These are phyloP conservation scores for Mythimna vitellina DNA, from an alignment of 2,888 invertebrate species.

Conservation along the genomic window DNA sequence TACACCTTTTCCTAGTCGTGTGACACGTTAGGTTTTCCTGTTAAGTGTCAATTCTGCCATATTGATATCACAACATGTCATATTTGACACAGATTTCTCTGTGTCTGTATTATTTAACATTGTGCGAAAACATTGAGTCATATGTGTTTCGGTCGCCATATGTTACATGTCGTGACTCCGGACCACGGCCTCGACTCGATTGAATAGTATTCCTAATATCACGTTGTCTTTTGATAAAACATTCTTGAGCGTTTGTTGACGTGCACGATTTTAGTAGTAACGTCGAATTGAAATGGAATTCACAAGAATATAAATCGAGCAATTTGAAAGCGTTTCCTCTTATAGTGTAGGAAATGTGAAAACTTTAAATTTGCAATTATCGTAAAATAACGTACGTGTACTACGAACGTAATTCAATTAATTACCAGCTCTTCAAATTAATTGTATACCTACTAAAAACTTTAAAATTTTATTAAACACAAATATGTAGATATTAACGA, in stretches of 20 bases:
- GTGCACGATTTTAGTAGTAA: not conserved
- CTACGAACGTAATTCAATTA: not conserved
- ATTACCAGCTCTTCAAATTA: not conserved
- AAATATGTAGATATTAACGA: constrained; percentile 3
- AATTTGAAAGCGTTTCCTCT: not conserved
- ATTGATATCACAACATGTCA: constrained; percentile 27
- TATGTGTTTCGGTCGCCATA: constrained; percentile 76
- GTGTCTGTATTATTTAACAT: constrained; percentile 60
- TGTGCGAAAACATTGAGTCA: constrained; percentile 75
- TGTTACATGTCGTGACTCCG: constrained; percentile 77
- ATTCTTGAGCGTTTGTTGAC: constrained; percentile 37
- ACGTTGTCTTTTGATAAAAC: constrained; percentile 42
- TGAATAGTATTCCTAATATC: constrained; percentile 49
- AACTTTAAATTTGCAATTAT: not conserved
- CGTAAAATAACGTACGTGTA: not conserved
- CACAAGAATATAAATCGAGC: not conserved
- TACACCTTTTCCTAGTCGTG: constrained; percentile 12
- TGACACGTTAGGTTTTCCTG: constrained; percentile 6
- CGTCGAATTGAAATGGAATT: not conserved
- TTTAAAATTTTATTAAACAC: not conserved
- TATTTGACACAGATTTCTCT: constrained; percentile 60
- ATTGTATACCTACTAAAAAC: not conserved
- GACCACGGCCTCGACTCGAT: constrained; percentile 61
- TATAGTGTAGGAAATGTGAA: not conserved
- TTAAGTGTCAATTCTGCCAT: constrained; percentile 5